Evolutionary conservation across 2,113 vertebrate genomes (phyloP).

Genomic region (Corythoichthys intestinalis): DNA sequence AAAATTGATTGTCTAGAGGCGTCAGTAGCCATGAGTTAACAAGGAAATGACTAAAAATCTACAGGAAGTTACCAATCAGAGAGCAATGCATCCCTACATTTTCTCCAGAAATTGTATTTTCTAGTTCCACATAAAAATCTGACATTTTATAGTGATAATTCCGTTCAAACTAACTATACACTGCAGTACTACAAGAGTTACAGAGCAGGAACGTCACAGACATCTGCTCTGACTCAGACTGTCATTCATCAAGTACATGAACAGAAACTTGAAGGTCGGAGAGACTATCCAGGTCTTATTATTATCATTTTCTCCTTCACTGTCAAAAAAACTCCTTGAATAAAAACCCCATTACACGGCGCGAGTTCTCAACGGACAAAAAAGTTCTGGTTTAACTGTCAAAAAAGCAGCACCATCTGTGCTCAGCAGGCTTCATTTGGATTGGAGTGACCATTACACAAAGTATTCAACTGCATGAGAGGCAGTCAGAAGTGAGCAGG

Average conservation of each 20-base stretch:
- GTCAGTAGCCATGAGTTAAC: too few relatives aligned
- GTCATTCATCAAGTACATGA: slow-evolving; percentile 45
- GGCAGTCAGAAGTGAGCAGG: slow-evolving; percentile 56
- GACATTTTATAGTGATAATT: neutral
- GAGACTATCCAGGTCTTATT: slow-evolving; percentile 27
- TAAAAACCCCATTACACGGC: slow-evolving; percentile 34
- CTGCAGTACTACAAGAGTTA: neutral
- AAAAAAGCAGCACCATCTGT: slow-evolving; percentile 43
- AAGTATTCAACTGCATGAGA: slow-evolving; percentile 28
- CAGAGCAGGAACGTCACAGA: neutral
- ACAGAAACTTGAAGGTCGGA: slow-evolving; percentile 13
- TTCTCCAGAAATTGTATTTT: neutral
- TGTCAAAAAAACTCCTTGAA: slow-evolving; percentile 51
- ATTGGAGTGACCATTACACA: slow-evolving; percentile 20
- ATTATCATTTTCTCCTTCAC: slow-evolving; percentile 19
- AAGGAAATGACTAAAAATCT: too few relatives aligned
- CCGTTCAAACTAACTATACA: neutral
- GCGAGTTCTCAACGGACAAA: slow-evolving; percentile 28
- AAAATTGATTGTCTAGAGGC: too few relatives aligned
- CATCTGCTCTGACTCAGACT: slow-evolving; percentile 34
- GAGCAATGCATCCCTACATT: neutral
- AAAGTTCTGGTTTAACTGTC: slow-evolving; percentile 18
- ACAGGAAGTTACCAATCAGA: too few relatives aligned
- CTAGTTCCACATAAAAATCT: neutral
- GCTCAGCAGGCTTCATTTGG: slow-evolving; percentile 25